phyloP scores from a whole-genome alignment of 2,888 invertebrate species.

The Hypena proboscidalis region DNA sequence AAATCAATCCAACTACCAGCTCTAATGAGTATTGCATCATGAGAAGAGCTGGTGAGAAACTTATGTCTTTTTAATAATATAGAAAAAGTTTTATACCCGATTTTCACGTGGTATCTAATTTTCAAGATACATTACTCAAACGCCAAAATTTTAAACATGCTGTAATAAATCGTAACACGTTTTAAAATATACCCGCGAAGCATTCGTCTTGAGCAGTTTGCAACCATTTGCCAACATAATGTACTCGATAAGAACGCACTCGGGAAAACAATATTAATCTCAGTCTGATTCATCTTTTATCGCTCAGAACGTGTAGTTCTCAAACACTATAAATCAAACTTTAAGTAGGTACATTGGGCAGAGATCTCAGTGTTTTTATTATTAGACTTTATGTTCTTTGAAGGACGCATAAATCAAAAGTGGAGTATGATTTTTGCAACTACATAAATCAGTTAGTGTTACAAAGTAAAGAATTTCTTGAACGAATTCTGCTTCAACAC shows the following conservation, averaged over 20 bases:
- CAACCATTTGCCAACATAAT: conserved; percentile 73
- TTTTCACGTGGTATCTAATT: no score
- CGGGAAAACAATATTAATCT: conserved; percentile 72
- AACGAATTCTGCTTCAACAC: conserved; percentile 1
- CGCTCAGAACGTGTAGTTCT: conserved; percentile 65
- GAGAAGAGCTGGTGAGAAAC: no score
- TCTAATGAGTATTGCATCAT: no score
- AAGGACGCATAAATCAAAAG: conserved; percentile 31
- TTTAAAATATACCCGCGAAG: conserved; percentile 15
- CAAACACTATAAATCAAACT: conserved; percentile 67
- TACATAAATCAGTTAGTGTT: conserved; percentile 10
- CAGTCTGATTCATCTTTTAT: conserved; percentile 74
- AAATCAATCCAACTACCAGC: no score
- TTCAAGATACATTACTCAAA: no score
- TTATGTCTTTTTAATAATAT: no score
- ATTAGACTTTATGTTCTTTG: conserved; percentile 18
- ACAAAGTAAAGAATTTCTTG: conserved; percentile 14
- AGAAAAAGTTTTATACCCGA: no score
- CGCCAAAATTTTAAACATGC: background rate
- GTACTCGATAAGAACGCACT: conserved; percentile 62
- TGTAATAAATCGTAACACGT: no score
- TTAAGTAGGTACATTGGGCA: conserved; percentile 46
- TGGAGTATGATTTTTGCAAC: conserved; percentile 21
- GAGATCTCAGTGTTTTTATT: conserved; percentile 42
- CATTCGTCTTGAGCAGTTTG: conserved; percentile 56